Percentiles rank a stretch among this genome's conserved stretches.
Evolutionary conservation across 2,797 vertebrate species (phyloP).

Genomic region (Petrocephalus sullivani): DNA sequence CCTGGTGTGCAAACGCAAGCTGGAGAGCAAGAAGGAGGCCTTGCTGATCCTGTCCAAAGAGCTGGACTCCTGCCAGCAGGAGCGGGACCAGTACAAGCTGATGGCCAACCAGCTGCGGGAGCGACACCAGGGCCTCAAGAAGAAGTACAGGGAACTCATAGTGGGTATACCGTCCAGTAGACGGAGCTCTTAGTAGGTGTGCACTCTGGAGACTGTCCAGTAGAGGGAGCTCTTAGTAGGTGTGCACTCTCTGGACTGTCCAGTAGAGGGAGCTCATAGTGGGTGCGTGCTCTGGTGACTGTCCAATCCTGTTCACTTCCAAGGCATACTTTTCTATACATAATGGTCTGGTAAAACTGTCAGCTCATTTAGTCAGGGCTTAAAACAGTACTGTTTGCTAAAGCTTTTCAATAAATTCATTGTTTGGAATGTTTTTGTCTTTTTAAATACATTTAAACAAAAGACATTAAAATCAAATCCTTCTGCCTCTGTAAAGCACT

Average conservation of each 20-base stretch:
- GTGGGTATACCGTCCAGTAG: constrained; percentile 53
- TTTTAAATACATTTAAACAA: too few species aligned
- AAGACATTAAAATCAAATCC: too few species aligned
- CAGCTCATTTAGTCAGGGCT: too few species aligned
- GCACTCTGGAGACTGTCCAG: background rate
- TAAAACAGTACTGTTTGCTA: too few species aligned
- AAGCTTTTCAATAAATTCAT: too few species aligned
- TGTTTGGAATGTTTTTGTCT: too few species aligned
- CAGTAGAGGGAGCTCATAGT: constrained; percentile 78
- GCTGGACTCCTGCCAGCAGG: constrained; percentile 92
- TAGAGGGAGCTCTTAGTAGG: background rate
- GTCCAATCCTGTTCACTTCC: background rate
- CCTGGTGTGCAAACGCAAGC: constrained; percentile 85
- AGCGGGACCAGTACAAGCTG: constrained; percentile 92
- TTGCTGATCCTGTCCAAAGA: constrained; percentile 94
- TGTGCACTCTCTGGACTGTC: background rate
- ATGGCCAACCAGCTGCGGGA: constrained; percentile 97
- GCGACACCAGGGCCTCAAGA: constrained; percentile 88
- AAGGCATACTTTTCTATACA: background rate
- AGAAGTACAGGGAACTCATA: constrained; percentile 87
- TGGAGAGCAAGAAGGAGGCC: constrained; percentile 96
- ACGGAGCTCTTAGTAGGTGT: constrained; percentile 17
- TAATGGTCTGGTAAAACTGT: background rate
- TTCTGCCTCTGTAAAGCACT: background rate
- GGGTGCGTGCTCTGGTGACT: background rate